Evolutionary conservation across 92 coral and sea anemone genomes (phyloP).

Genomic region (Porites divaricata): DNA sequence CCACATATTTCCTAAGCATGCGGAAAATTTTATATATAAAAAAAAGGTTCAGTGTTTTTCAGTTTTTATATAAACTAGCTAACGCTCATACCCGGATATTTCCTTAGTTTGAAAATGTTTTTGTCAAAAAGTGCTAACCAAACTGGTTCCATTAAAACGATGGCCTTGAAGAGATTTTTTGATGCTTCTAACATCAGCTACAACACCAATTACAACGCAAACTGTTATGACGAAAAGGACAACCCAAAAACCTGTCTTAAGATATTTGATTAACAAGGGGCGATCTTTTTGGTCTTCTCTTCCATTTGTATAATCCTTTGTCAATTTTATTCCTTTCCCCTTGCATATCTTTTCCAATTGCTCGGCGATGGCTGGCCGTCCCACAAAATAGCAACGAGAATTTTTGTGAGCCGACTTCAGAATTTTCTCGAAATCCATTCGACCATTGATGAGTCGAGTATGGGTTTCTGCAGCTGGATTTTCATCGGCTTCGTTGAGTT

Average conservation of each 20-base stretch:
- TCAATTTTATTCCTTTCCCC: conserved; percentile 34
- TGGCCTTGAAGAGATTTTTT: background rate
- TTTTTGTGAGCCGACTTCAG: conserved; percentile 39
- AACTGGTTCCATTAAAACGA: background rate
- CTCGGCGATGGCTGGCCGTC: conserved; percentile 65
- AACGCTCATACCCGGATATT: too few relatives aligned
- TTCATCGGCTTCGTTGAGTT: background rate
- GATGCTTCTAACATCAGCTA: conserved; percentile 46
- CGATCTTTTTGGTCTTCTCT: conserved; percentile 38
- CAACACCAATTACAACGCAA: conserved; percentile 29
- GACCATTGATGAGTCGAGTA: conserved; percentile 36
- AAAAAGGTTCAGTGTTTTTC: too few relatives aligned
- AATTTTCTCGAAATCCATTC: conserved; percentile 47
- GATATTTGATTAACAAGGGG: conserved; percentile 31
- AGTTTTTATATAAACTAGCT: too few relatives aligned
- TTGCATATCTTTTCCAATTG: conserved; percentile 37
- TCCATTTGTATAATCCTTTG: conserved; percentile 59
- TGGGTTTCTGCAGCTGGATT: background rate
- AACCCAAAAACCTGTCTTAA: conserved; percentile 51
- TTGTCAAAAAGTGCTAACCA: background rate
- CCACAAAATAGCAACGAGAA: conserved; percentile 55
- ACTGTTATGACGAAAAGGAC: conserved; percentile 8
- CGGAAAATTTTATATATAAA: too few relatives aligned
- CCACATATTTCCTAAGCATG: too few relatives aligned
- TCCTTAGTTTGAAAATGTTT: too few relatives aligned